Evolutionary conservation across 2,113 vertebrate species (phyloP).

Genomic region (Conger conger): DNA sequence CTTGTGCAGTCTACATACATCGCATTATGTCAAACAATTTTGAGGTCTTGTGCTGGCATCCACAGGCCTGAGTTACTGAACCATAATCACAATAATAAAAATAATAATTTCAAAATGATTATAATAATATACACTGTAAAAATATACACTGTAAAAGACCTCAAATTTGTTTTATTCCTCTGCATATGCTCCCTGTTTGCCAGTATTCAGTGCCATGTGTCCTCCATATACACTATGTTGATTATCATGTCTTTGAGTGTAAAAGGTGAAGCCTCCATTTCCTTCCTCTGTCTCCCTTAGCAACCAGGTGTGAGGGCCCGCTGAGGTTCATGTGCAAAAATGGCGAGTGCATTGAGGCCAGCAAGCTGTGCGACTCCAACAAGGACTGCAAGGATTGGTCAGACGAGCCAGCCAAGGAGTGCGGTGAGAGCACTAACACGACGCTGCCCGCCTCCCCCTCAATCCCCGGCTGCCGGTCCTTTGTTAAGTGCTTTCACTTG

Average conservation of each 20-base stretch:
- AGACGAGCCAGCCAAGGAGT: conserved; percentile 94
- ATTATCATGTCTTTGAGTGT: neutral
- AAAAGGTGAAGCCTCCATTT: neutral
- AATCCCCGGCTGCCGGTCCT: neutral
- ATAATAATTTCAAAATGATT: too few species aligned
- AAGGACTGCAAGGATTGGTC: conserved; percentile 96
- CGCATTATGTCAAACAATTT: neutral
- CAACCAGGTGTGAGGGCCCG: conserved; percentile 87
- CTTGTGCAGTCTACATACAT: neutral
- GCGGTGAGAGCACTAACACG: conserved; percentile 75
- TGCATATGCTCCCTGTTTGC: too few species aligned
- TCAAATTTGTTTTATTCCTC: too few species aligned
- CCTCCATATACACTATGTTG: too few species aligned
- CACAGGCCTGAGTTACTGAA: neutral
- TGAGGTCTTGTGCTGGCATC: neutral
- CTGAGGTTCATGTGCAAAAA: conserved; percentile 93
- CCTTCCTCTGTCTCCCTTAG: conserved; percentile 61
- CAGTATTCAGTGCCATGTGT: too few species aligned
- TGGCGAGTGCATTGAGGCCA: conserved; percentile 91
- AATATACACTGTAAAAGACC: too few species aligned
- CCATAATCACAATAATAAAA: too few species aligned
- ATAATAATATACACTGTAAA: too few species aligned
- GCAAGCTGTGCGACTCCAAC: conserved; percentile 89
- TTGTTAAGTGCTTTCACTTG: conserved; percentile 34
- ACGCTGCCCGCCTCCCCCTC: neutral